Evolutionary conservation across 1,140 invertebrate genomes (phyloP), one percentile per base, ranked within the genome.

Genomic region (Eufriesea mexicana): DNA sequence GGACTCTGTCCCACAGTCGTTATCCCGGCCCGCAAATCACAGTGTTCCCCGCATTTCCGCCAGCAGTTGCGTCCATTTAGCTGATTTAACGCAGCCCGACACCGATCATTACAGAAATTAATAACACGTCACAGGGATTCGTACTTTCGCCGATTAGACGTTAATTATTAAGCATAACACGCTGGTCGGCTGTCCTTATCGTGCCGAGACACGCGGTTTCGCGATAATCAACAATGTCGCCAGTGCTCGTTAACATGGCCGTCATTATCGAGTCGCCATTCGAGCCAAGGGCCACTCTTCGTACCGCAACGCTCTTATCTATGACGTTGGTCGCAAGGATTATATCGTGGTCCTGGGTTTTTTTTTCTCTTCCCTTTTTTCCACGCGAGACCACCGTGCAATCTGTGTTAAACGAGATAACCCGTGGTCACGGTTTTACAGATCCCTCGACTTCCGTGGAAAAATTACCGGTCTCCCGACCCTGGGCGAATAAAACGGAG

Each of bases 141-240:
- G 9, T 75, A 66, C 79, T 64, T 75, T 67, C 59, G 8, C n/a
- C 81, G 84, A 86, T 83, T 72, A 82, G 67, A 57, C 68, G 72
- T 51, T 76, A 85, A 86, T 86, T 86, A 86, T 86, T 72, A 75
- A 66, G 71, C 79, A 79, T 84, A 83, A 87, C 91, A 84, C 83
- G 87, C 82, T 89, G 45, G 87, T 75, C 55, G 71, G 57, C 84
- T 79, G 83, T 80, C 78, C 77, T 86, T 92, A 93, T 93, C 93
- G 89, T 84, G 71, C 71, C 87, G 89, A 93, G 92, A 92, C 91
- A 92, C 90, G 91, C 91, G 90, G 91, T 93, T 91, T 91, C 87
- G 89, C 90, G 91, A 92, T 92, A 92, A 93, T 91, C 88, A 91
- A 91, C 90, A 91, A 91, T 88, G 82, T 89, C 79, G 85, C 86